Conservation (phyloP, 2,113 vertebrate species). For the Siniperca chuatsi region DNA sequence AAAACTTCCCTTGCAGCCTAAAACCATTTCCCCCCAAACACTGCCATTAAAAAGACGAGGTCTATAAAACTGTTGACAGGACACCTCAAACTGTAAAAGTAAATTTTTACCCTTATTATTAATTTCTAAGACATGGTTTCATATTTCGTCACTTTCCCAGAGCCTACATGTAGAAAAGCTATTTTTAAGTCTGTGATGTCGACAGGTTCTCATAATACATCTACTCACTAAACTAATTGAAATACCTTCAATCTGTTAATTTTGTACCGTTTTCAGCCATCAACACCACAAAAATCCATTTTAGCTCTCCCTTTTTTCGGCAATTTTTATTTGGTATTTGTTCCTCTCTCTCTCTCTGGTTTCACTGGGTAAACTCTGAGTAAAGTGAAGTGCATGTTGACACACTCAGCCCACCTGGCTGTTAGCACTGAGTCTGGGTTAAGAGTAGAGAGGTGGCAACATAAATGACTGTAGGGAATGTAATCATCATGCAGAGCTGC, state of each 20-base stretch:
- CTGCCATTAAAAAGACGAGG: background rate
- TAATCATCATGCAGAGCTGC: constrained; percentile 48
- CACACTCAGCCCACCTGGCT: constrained; percentile 3
- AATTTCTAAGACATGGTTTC: too few relatives aligned
- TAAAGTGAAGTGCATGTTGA: constrained; percentile 11
- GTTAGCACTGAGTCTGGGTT: background rate
- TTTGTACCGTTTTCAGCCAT: background rate
- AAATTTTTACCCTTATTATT: too few relatives aligned
- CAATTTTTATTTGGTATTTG: background rate
- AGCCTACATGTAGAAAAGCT: background rate
- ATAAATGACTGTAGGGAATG: background rate
- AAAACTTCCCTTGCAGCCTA: background rate
- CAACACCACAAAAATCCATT: background rate
- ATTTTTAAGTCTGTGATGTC: background rate
- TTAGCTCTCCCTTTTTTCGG: background rate
- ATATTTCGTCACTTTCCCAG: too few relatives aligned
- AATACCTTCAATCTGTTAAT: background rate
- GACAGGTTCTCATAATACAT: background rate
- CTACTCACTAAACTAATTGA: background rate
- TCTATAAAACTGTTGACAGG: too few relatives aligned
- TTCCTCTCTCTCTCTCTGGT: background rate
- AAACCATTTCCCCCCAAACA: background rate
- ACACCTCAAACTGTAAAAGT: too few relatives aligned
- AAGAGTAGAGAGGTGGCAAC: constrained; percentile 4
- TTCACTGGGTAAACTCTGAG: background rate